A percentile compares a stretch with the other conserved stretches of the same genome.
phyloP scores from a whole-genome alignment of 2,113 vertebrate genomes.

The Bettongia penicillata region DNA sequence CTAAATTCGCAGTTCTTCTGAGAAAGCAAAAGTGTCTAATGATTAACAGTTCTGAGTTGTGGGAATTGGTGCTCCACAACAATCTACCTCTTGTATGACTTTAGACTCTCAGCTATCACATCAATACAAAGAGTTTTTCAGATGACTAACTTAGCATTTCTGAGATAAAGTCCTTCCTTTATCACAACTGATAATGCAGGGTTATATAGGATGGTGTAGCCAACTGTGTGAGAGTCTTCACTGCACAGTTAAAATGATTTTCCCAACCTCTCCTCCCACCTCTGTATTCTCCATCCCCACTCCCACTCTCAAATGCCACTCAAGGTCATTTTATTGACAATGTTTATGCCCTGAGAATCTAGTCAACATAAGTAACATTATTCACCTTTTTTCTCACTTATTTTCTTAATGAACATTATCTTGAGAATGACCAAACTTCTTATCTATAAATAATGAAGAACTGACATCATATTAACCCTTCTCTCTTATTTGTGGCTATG shows the following conservation, averaged over 20 bases:
- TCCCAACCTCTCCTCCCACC: background rate
- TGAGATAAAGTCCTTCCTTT: constrained; percentile 83
- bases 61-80: constrained; percentile 74
- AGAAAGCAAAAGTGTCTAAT: constrained; percentile 77
- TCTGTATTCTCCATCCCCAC: background rate
- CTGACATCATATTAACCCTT: background rate
- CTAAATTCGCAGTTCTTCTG: constrained; percentile 50
- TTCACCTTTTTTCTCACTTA: background rate
- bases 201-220: constrained; percentile 35
- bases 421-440: constrained; percentile 30
- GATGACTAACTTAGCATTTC: constrained; percentile 76
- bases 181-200: constrained; percentile 83
- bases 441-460: constrained; percentile 13
- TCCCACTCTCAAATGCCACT: background rate
- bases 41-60: constrained; percentile 75
- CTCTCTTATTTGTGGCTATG: background rate
- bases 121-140: constrained; percentile 83
- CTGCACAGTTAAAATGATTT: constrained; percentile 1
- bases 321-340: background rate
- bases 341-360: background rate
- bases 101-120: constrained; percentile 66
- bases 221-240: constrained; percentile 24
- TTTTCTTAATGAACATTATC: constrained; percentile 16
- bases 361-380: background rate
- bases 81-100: constrained; percentile 76